Evolutionary conservation across 64 coral and sea anemone genomes (phyloP).

Genomic region (Actinia equina): DNA sequence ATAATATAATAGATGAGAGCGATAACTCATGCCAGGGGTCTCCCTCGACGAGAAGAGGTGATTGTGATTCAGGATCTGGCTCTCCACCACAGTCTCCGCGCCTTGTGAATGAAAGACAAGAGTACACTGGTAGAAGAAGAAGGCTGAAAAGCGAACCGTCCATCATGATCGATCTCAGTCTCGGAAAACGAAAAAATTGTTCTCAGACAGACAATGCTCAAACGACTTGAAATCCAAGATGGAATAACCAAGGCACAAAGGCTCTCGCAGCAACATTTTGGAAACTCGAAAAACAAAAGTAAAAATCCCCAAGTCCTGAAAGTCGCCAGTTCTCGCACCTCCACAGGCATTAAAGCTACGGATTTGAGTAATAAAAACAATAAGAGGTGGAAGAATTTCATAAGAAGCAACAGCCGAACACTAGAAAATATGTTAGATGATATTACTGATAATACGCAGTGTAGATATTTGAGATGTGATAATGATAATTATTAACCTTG

Average conservation of each 20-base stretch:
- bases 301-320: neutral
- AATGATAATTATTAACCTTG: neutral
- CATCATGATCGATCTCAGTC: neutral
- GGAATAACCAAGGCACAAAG: neutral
- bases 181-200: neutral
- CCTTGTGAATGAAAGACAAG: neutral
- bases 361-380: neutral
- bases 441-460: neutral
- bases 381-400: neutral
- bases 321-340: neutral
- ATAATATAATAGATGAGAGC: neutral
- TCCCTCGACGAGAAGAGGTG: neutral
- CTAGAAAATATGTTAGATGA: neutral
- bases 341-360: neutral
- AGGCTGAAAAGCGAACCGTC: neutral
- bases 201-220: neutral
- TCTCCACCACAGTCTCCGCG: neutral
- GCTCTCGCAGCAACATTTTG: neutral
- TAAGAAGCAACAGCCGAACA: neutral
- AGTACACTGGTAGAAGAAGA: neutral
- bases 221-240: constrained; percentile 1
- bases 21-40: neutral
- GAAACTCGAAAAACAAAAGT: neutral
- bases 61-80: neutral
- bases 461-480: constrained; percentile 3